phyloP scores from a whole-genome alignment of 1,140 invertebrate genomes.

The Dinoponera quadriceps region DNA sequence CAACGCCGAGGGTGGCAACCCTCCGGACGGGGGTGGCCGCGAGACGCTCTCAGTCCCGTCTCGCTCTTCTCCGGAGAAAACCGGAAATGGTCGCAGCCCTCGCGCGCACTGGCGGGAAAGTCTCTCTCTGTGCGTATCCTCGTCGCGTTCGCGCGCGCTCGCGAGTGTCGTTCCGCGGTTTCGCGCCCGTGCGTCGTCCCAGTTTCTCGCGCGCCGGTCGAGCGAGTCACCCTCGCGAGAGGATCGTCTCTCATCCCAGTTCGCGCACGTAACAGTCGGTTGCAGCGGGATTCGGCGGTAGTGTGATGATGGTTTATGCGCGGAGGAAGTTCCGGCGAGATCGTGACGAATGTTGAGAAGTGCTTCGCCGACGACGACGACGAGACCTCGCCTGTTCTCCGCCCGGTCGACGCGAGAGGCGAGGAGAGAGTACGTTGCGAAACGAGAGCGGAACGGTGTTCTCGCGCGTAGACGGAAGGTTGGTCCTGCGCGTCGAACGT shows the following conservation, averaged over 20 bases:
- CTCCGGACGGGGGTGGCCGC: conserved; percentile 64
- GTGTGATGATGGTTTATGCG: background rate
- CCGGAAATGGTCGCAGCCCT: conserved; percentile 66
- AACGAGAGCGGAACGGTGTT: background rate
- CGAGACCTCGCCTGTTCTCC: background rate
- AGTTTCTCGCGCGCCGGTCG: background rate
- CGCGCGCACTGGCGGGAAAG: conserved; percentile 73
- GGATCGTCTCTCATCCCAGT: background rate
- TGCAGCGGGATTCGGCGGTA: background rate
- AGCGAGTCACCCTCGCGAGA: background rate
- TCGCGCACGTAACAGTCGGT: background rate
- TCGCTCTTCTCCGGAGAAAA: conserved; percentile 75
- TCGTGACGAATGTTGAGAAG: conserved; percentile 29
- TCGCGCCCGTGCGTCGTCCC: too few relatives aligned
- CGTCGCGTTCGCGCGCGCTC: background rate
- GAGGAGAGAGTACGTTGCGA: too few relatives aligned
- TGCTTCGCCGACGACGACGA: background rate
- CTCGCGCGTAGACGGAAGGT: background rate
- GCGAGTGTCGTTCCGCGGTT: conserved; percentile 7
- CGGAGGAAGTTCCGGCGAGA: background rate
- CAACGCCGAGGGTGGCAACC: conserved; percentile 74
- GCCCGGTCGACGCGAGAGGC: background rate
- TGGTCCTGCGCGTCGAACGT: conserved; percentile 3
- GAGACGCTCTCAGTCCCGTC: conserved; percentile 78
- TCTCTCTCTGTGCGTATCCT: background rate